Conservation (phyloP, 2,113 vertebrate genomes). For the Anoura caudifer region DNA sequence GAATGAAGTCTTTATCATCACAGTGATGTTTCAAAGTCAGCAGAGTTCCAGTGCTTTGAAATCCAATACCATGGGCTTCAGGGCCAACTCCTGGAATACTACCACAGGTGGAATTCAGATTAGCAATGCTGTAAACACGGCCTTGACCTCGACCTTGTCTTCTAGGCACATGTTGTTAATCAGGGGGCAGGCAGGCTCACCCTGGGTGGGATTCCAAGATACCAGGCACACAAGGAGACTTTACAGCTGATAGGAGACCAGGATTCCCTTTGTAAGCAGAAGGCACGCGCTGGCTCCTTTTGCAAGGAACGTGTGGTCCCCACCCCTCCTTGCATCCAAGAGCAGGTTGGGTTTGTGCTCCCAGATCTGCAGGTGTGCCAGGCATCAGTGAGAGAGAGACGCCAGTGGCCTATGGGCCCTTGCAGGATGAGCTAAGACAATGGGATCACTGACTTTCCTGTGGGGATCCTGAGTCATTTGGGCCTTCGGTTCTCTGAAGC, state of each 20-base stretch:
- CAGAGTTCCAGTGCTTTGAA: constrained; percentile 39
- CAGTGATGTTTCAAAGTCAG: neutral
- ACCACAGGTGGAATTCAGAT: neutral
- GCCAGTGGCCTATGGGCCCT: neutral
- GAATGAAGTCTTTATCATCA: constrained; percentile 35
- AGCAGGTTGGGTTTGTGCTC: neutral
- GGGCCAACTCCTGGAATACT: neutral
- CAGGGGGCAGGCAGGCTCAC: neutral
- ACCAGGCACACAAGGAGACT: neutral
- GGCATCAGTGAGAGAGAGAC: neutral
- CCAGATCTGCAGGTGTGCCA: neutral
- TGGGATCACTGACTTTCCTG: neutral
- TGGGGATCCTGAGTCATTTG: fast-evolving
- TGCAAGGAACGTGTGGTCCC: neutral
- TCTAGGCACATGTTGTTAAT: neutral
- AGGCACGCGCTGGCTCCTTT: neutral
- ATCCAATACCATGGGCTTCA: neutral
- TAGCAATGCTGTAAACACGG: neutral
- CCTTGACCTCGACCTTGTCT: neutral
- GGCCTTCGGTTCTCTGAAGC: neutral
- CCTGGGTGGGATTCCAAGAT: neutral
- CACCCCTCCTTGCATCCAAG: no score
- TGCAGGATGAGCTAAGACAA: neutral
- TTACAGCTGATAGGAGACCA: neutral
- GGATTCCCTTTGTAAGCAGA: neutral